These are phyloP conservation scores for Bombus huntii DNA, from an alignment of 1,140 invertebrate genomes.

Conservation along the genomic window DNA sequence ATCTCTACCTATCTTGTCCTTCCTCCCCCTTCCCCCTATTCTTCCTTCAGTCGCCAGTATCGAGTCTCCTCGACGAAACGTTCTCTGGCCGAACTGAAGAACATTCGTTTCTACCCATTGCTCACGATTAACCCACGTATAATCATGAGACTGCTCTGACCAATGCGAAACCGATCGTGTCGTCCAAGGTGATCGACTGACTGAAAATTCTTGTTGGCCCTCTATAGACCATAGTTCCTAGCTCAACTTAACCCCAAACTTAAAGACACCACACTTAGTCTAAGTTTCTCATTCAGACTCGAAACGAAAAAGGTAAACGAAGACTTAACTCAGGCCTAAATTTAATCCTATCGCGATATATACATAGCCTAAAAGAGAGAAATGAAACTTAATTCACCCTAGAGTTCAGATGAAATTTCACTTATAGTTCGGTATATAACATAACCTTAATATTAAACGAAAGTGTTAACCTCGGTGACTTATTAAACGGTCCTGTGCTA, in stretches of 20 bases:
- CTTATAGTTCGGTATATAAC: neutral
- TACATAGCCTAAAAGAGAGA: neutral
- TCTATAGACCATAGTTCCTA: conserved; percentile 35
- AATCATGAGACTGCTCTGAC: conserved; percentile 11
- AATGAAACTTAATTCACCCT: neutral
- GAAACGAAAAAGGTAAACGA: neutral
- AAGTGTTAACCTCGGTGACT: neutral
- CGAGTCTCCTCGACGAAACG: conserved; percentile 22
- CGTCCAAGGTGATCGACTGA: conserved; percentile 6
- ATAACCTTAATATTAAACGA: conserved; percentile 1
- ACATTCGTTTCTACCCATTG: conserved; percentile 25
- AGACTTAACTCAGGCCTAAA: conserved; percentile 10
- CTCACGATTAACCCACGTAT: conserved; percentile 23
- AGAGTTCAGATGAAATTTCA: neutral
- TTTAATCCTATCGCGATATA: neutral
- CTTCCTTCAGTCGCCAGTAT: conserved; percentile 8
- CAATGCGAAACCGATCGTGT: neutral
- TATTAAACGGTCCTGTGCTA: neutral
- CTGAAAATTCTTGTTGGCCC: conserved; percentile 12
- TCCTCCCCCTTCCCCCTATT: conserved; percentile 9
- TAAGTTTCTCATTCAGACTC: neutral
- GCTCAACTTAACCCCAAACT: neutral
- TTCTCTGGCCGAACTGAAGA: neutral
- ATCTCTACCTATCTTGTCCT: neutral
- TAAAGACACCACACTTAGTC: neutral